Percentiles rank a stretch among this genome's conserved stretches.
These are phyloP conservation scores for Antheraea yamamai DNA, from an alignment of 2,888 invertebrate genomes.

Conservation along the genomic window DNA sequence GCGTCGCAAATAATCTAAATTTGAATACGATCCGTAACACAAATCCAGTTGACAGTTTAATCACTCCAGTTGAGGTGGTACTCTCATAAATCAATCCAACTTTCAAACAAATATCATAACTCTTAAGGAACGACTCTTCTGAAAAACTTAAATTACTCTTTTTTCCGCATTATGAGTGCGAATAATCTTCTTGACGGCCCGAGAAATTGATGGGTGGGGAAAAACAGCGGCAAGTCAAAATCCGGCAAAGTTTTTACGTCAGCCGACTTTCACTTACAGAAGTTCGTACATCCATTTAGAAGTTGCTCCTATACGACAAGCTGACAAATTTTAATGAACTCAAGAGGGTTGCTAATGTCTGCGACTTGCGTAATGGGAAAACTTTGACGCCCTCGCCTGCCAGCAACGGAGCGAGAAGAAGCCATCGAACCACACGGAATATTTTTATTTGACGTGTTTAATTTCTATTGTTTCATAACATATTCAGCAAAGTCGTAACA, in stretches of 20 bases:
- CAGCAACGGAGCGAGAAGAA: slow-evolving; percentile 20
- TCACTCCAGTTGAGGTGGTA: slow-evolving; percentile 52
- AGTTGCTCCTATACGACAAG: slow-evolving; percentile 76
- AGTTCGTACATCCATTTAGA: slow-evolving; percentile 80
- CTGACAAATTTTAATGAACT: slow-evolving; percentile 82
- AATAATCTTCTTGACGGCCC: slow-evolving; percentile 81
- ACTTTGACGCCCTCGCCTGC: slow-evolving; percentile 52
- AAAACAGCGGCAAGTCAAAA: slow-evolving; percentile 70
- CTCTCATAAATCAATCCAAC: slow-evolving; percentile 79
- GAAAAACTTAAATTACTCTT: slow-evolving; percentile 81
- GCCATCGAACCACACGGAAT: slow-evolving; percentile 28
- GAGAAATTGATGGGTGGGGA: slow-evolving; percentile 79
- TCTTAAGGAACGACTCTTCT: slow-evolving; percentile 73
- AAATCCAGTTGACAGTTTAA: slow-evolving; percentile 32
- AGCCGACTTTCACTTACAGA: slow-evolving; percentile 79
- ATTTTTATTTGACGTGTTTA: slow-evolving; percentile 55
- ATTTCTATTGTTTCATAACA: slow-evolving; percentile 58
- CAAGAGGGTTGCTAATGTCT: slow-evolving; percentile 80
- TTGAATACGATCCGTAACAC: not conserved
- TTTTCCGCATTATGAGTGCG: slow-evolving; percentile 80
- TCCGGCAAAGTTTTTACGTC: slow-evolving; percentile 77
- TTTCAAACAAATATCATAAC: slow-evolving; percentile 80
- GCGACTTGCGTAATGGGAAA: slow-evolving; percentile 77
- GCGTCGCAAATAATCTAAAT: not conserved
- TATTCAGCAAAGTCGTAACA: slow-evolving; percentile 54